A percentile compares a stretch with the other conserved stretches of the same genome.
Conservation (phyloP, 2,797 vertebrate genomes). For the Anguilla megastoma region DNA sequence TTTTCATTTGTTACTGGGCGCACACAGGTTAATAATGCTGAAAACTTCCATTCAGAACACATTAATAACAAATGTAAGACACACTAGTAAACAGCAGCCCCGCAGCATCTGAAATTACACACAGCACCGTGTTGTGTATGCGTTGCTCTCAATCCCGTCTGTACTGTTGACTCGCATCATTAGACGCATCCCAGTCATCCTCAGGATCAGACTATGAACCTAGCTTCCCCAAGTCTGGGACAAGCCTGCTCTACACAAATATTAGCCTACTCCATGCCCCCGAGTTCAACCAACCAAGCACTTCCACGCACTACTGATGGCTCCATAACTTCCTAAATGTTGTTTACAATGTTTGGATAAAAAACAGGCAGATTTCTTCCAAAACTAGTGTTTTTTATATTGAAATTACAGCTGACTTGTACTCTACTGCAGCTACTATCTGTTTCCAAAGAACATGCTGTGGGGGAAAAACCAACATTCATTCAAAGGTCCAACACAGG, state of each 20-base stretch:
- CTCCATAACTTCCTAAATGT: background rate
- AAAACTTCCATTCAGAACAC: background rate
- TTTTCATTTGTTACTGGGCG: background rate
- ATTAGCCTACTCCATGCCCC: background rate
- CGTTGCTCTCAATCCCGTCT: background rate
- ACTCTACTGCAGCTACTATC: background rate
- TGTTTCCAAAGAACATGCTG: background rate
- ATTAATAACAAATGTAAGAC: background rate
- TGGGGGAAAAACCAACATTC: background rate
- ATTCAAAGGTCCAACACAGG: background rate
- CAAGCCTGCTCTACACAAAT: background rate
- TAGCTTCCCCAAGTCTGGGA: background rate
- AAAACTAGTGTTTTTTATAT: background rate
- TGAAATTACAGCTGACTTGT: background rate
- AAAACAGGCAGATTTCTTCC: background rate
- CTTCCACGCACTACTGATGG: background rate
- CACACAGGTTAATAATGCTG: background rate
- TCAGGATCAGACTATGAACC: background rate
- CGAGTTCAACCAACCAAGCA: background rate
- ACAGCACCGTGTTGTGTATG: background rate
- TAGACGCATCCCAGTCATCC: background rate
- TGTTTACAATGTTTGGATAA: background rate
- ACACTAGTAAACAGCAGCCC: background rate
- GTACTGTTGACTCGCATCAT: background rate
- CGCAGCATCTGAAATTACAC: background rate